phyloP scores from a whole-genome alignment of 2,113 vertebrate species.

The Engystomops pustulosus region DNA sequence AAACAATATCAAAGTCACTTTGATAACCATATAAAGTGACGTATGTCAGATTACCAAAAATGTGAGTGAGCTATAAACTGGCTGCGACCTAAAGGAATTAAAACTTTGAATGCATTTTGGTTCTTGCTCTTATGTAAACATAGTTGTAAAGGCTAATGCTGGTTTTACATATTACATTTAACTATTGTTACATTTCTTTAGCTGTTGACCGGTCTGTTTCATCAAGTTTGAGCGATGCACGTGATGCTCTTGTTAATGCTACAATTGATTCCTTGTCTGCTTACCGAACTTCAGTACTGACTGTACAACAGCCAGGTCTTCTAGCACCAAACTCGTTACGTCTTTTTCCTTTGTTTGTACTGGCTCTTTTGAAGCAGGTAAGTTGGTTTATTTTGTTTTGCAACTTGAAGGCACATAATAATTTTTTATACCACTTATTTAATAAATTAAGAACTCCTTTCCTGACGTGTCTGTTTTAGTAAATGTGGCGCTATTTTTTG shows the following conservation, averaged over 20 bases:
- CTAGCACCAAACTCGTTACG: slow-evolving; percentile 84
- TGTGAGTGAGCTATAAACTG: too few species aligned
- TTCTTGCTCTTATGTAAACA: background rate
- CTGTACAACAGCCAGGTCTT: slow-evolving; percentile 89
- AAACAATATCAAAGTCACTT: too few species aligned
- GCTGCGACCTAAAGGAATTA: too few species aligned
- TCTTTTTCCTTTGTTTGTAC: slow-evolving; percentile 88
- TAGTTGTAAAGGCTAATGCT: background rate
- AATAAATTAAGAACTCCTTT: background rate
- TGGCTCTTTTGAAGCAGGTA: slow-evolving; percentile 95
- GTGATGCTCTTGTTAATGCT: slow-evolving; percentile 92
- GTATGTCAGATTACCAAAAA: too few species aligned
- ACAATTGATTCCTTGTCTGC: slow-evolving; percentile 88
- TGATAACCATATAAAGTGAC: too few species aligned
- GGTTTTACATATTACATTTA: background rate
- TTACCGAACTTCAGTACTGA: slow-evolving; percentile 84
- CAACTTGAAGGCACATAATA: background rate
- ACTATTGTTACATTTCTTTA: slow-evolving; percentile 60
- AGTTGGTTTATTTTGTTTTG: slow-evolving; percentile 50
- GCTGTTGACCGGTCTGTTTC: slow-evolving; percentile 91
- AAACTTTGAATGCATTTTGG: too few species aligned
- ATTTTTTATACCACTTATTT: too few species aligned
- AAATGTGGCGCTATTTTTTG: too few species aligned
- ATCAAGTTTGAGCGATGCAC: slow-evolving; percentile 88
- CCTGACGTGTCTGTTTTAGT: too few species aligned